A percentile compares a stretch with the other conserved stretches of the same genome.
Evolutionary conservation across 2,888 invertebrate species (phyloP).

Genomic region (Phortica okadai): DNA sequence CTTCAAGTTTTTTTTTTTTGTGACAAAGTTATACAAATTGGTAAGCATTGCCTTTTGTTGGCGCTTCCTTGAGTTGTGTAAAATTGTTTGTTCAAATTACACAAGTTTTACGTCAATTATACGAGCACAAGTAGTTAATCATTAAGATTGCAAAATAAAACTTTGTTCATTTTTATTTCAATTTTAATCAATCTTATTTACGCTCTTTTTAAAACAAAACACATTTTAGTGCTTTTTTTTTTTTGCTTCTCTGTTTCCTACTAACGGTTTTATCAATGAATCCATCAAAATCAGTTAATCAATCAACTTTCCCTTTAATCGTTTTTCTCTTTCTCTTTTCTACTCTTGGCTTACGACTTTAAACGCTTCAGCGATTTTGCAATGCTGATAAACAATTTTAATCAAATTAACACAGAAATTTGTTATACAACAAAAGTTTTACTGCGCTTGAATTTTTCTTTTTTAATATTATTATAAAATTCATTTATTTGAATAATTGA

Average conservation of each 20-base stretch:
- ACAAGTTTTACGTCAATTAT: background rate
- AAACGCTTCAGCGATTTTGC: background rate
- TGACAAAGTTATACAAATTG: background rate
- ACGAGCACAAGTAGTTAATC: background rate
- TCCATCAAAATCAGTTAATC: no score
- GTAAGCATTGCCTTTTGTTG: background rate
- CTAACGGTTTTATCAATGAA: no score
- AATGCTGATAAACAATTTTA: background rate
- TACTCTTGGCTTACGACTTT: background rate
- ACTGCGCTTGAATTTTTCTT: background rate
- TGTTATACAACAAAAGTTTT: constrained; percentile 29
- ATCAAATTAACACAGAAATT: constrained; percentile 25
- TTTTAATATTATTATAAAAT: constrained; percentile 45
- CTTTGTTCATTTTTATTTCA: no score
- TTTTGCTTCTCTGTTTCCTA: no score
- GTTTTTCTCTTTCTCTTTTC: background rate
- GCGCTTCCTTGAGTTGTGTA: background rate
- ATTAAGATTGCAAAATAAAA: background rate
- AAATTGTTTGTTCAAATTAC: background rate
- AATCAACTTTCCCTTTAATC: background rate
- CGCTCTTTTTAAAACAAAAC: no score
- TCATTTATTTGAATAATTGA: constrained; percentile 54
- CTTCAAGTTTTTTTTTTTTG: background rate
- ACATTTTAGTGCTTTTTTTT: no score
- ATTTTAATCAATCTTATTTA: no score